Conservation (phyloP, 2,797 vertebrate genomes). For the Calcarius lapponicus region DNA sequence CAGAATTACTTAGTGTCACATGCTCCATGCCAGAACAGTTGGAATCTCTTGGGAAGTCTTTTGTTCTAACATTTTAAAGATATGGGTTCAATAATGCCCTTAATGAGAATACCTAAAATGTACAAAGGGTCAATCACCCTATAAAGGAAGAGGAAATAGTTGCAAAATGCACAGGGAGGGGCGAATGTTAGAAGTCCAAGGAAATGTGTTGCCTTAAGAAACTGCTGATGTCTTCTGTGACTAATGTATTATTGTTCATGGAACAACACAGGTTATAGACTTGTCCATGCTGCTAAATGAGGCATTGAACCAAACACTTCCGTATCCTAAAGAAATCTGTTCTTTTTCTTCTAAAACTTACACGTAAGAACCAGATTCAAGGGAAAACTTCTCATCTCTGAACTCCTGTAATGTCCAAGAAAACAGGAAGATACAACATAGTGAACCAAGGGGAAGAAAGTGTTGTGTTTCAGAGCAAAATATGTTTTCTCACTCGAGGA, state of each 20-base stretch:
- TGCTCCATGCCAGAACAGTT: not conserved
- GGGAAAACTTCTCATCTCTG: not conserved
- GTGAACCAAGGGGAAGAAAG: not conserved
- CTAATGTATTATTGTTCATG: slow-evolving; percentile 18
- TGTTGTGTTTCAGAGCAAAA: not conserved
- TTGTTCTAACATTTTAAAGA: slow-evolving; percentile 21
- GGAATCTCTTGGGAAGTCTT: not conserved
- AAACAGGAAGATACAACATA: not conserved
- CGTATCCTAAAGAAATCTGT: not conserved
- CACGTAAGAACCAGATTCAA: not conserved
- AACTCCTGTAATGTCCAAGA: not conserved
- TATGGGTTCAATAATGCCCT: not conserved
- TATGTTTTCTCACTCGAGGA: not conserved
- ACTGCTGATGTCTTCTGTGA: slow-evolving; percentile 8
- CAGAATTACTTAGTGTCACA: not conserved
- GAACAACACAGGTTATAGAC: not conserved
- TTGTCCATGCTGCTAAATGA: not conserved
- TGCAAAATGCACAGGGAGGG: slow-evolving; percentile 34
- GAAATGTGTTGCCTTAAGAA: slow-evolving; percentile 15
- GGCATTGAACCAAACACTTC: not conserved
- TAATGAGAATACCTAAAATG: slow-evolving; percentile 53
- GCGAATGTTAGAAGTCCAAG: slow-evolving; percentile 14
- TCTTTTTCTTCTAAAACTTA: not conserved
- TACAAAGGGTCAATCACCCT: slow-evolving; percentile 45
- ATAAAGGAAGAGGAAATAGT: slow-evolving; percentile 47